Evolutionary conservation across 2,888 invertebrate species (phyloP).

Genomic region (Dolichopus griseipennis): DNA sequence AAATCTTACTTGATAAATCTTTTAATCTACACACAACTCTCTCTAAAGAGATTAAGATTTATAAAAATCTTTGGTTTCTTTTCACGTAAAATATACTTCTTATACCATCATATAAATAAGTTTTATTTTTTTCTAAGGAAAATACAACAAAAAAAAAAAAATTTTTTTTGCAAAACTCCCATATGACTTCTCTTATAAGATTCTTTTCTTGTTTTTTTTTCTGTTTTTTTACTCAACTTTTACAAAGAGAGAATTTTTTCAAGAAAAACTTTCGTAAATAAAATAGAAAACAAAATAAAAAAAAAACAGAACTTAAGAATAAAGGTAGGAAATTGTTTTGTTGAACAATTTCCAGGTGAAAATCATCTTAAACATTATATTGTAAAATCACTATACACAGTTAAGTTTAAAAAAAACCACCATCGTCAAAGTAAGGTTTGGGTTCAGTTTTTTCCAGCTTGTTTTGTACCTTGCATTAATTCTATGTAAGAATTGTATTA

Average conservation of each 20-base stretch:
- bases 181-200: background rate
- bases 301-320: background rate
- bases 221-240: no score
- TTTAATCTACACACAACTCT: background rate
- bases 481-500: no score
- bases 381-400: no score
- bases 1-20: background rate
- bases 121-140: no score
- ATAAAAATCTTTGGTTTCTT: conserved; percentile 6
- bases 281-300: background rate
- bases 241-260: background rate
- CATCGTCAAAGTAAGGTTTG: no score
- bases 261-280: background rate
- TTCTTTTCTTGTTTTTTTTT: background rate
- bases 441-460: no score
- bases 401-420: no score
- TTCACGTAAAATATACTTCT: background rate
- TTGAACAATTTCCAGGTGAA: background rate
- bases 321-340: background rate
- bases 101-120: no score
- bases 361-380: background rate
- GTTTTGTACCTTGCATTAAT: no score
- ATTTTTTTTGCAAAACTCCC: background rate
- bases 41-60: conserved; percentile 4
- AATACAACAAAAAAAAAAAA: no score